Evolutionary conservation across 2,888 invertebrate species (phyloP).

Genomic region (Aphodius granarius): DNA sequence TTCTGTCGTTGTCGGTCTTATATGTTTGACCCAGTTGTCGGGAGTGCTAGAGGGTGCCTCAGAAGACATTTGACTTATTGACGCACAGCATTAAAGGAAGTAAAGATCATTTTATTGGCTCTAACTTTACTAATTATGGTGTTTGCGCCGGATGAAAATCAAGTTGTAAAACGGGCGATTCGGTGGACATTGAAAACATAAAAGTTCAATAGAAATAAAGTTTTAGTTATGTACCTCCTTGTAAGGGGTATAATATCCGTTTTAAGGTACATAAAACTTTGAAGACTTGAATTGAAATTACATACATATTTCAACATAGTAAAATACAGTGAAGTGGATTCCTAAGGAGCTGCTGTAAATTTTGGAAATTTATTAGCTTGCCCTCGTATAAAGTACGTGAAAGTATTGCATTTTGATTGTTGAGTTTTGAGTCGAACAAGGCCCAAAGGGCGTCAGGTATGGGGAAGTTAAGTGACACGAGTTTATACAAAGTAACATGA

Average conservation of each 20-base stretch:
- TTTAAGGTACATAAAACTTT: too few relatives aligned
- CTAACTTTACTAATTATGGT: background rate
- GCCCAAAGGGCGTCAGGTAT: background rate
- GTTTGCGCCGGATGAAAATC: background rate
- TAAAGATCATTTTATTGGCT: background rate
- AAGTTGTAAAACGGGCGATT: background rate
- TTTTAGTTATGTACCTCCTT: too few relatives aligned
- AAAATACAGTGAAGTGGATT: too few relatives aligned
- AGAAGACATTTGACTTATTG: background rate
- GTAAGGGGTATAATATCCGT: too few relatives aligned
- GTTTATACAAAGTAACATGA: slow-evolving; percentile 8
- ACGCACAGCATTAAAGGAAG: background rate
- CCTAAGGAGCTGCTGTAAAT: background rate
- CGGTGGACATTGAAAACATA: background rate
- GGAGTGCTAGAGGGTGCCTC: background rate
- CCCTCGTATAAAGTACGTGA: background rate
- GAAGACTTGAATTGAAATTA: background rate
- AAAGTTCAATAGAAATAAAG: background rate
- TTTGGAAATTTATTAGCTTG: background rate
- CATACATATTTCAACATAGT: too few relatives aligned
- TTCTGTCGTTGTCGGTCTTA: background rate
- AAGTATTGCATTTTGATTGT: background rate
- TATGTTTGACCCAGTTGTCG: background rate
- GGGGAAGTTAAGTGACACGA: background rate
- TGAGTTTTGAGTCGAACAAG: background rate